A percentile compares a stretch with the other conserved stretches of the same genome.
These are phyloP conservation scores for Paracentrotus lividus DNA, from an alignment of 53 echinoderm and acorn worm species.

Conservation along the genomic window DNA sequence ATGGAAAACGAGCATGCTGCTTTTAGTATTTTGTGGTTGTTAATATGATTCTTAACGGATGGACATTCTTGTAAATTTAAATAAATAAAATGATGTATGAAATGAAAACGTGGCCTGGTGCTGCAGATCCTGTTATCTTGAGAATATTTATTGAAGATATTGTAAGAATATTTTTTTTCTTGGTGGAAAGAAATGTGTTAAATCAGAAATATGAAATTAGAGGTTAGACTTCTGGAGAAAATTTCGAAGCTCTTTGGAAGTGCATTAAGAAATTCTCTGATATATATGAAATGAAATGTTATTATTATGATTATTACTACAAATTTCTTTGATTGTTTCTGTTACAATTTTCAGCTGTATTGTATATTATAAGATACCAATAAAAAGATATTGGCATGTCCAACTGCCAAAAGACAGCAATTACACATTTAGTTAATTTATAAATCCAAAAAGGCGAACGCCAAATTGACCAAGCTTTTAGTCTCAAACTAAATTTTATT, in stretches of 20 bases:
- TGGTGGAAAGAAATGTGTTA: neutral
- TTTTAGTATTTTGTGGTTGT: slow-evolving; percentile 7
- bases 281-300: no score
- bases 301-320: no score
- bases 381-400: no score
- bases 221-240: neutral
- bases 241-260: neutral
- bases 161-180: neutral
- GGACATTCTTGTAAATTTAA: slow-evolving; percentile 32
- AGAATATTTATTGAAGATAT: slow-evolving; percentile 50
- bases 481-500: no score
- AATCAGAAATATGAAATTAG: neutral
- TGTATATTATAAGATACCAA: no score
- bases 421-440: no score
- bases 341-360: no score
- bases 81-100: neutral
- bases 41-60: neutral
- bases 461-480: no score
- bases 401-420: no score
- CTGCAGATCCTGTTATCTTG: slow-evolving; percentile 45
- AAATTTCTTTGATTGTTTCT: no score
- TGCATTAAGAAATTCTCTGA: no score
- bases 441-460: no score
- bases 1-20: slow-evolving; percentile 30
- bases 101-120: slow-evolving; percentile 62